These are phyloP conservation scores for Aurelia aurita complex sp. Pacific DNA, from an alignment of 30 jellyfish, hydroid and myxozoan species.

Conservation along the genomic window DNA sequence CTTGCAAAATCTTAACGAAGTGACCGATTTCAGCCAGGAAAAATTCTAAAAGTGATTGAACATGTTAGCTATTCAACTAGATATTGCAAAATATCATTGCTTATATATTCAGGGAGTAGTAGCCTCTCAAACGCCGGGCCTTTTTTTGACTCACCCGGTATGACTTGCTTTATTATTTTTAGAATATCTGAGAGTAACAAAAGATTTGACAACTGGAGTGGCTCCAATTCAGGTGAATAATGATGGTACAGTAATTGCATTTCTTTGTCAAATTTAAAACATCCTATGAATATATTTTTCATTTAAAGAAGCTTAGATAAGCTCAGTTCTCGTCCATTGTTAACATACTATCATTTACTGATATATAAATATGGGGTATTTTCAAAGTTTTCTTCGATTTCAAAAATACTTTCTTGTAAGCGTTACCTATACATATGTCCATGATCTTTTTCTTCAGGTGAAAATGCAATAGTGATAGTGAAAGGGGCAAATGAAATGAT, in stretches of 20 bases:
- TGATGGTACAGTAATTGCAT: slow-evolving; percentile 57
- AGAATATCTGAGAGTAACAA: slow-evolving; percentile 64
- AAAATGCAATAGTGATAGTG: slow-evolving; percentile 86
- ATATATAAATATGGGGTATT: too few species aligned
- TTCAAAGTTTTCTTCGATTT: too few species aligned
- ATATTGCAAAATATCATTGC: too few species aligned
- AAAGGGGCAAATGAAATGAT: slow-evolving; percentile 93
- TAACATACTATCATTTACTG: not conserved
- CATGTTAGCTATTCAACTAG: too few species aligned
- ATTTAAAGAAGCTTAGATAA: not conserved
- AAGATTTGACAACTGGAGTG: slow-evolving; percentile 88
- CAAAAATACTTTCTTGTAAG: too few species aligned
- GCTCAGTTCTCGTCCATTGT: not conserved
- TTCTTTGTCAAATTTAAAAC: not conserved
- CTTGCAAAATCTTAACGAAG: too few species aligned
- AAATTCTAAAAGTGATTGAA: too few species aligned
- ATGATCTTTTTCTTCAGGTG: slow-evolving; percentile 61
- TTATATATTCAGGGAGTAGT: too few species aligned
- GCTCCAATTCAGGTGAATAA: slow-evolving; percentile 92
- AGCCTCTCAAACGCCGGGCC: too few species aligned
- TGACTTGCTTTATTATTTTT: not conserved
- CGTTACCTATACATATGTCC: too few species aligned
- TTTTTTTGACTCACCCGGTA: too few species aligned
- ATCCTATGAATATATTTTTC: not conserved
- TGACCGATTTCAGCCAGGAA: too few species aligned